phyloP scores from a whole-genome alignment of 30 jellyfish, hydroid and myxozoan genomes.

The Aurelia sp. region DNA sequence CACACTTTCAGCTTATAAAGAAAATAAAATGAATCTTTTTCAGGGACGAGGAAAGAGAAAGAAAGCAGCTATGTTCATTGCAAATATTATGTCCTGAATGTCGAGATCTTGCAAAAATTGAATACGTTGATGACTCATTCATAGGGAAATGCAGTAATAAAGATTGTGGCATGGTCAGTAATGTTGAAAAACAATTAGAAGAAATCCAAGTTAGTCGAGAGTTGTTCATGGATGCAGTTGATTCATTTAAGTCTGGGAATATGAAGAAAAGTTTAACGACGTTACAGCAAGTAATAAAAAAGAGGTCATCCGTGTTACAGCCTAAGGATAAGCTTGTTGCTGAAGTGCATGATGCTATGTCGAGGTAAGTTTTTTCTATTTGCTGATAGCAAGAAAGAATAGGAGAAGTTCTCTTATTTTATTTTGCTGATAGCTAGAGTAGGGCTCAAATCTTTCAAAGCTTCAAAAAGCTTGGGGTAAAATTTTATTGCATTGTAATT shows the following conservation, averaged over 20 bases:
- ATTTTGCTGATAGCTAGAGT: no score
- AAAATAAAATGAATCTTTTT: background rate
- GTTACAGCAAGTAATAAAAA: slow-evolving; percentile 58
- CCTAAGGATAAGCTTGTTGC: slow-evolving; percentile 59
- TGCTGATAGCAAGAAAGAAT: no score
- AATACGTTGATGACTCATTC: slow-evolving; percentile 25
- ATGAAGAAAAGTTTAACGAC: slow-evolving; percentile 45
- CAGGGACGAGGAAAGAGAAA: slow-evolving; percentile 79
- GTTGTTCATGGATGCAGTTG: slow-evolving; percentile 71
- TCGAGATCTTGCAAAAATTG: slow-evolving; percentile 49
- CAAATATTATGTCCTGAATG: slow-evolving; percentile 59
- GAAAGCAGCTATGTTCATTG: slow-evolving; percentile 62
- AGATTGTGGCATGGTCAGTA: slow-evolving; percentile 42
- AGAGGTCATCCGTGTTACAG: slow-evolving; percentile 45
- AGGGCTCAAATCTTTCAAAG: no score
- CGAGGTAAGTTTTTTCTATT: slow-evolving; percentile 27
- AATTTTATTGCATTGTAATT: no score
- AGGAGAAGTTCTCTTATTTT: no score
- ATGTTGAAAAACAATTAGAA: slow-evolving; percentile 41
- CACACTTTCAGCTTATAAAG: no score
- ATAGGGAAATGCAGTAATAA: slow-evolving; percentile 49
- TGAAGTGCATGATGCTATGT: slow-evolving; percentile 78
- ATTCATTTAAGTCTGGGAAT: slow-evolving; percentile 49
- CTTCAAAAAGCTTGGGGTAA: no score
- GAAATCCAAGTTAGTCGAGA: slow-evolving; percentile 55